Evolutionary conservation across 2,797 vertebrate species (phyloP).

Genomic region (Tokudaia tokunoshimensis): DNA sequence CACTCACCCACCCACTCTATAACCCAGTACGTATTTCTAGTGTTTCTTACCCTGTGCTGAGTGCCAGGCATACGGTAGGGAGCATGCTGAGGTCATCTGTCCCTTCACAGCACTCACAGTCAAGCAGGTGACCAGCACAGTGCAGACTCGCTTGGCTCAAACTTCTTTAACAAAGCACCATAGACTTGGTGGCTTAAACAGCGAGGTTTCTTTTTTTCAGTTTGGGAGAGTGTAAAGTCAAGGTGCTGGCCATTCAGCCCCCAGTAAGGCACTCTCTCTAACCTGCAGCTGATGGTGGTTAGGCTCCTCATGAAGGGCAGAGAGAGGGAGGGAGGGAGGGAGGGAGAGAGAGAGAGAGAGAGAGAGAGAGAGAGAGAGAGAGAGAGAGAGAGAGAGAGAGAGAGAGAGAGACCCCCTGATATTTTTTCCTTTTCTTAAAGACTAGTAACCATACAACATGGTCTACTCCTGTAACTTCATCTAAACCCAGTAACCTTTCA

Average conservation of each 20-base stretch:
- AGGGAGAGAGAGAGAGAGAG: not conserved
- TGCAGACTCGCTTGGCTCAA: not conserved
- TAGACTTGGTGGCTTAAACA: not conserved
- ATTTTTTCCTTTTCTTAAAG: not conserved
- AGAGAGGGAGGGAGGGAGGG: accelerated
- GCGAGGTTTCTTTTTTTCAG: not conserved
- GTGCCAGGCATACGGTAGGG: not conserved
- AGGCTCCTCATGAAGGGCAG: not conserved
- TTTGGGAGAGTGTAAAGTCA: not conserved
- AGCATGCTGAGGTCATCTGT: not conserved
- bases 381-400: too few species aligned
- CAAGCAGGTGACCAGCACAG: not conserved
- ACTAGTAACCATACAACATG: not conserved
- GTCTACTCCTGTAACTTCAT: not conserved
- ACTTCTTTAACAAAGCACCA: not conserved
- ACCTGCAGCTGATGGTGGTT: not conserved
- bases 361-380: too few species aligned
- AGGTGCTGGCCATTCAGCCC: not conserved
- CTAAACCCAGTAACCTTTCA: not conserved
- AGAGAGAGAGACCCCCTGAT: too few species aligned
- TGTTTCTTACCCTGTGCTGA: not conserved
- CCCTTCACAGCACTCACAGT: not conserved
- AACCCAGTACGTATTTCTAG: not conserved
- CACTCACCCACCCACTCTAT: too few species aligned
- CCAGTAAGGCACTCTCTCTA: not conserved